Percentiles rank a stretch among this genome's conserved stretches.
Conservation (phyloP, 2,888 invertebrate genomes). For the Dynastes tityus region DNA sequence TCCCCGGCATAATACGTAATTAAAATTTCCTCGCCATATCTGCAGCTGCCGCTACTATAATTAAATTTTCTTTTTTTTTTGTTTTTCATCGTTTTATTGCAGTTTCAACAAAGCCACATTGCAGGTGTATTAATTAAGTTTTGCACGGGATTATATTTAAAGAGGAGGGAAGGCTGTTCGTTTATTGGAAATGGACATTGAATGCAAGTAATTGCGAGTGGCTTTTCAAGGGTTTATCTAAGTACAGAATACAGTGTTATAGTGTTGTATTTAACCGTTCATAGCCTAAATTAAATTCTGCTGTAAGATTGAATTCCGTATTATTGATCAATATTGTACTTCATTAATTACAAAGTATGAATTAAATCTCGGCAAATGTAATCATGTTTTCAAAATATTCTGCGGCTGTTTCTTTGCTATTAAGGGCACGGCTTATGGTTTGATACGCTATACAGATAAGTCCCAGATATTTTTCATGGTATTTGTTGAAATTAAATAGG, state of each 20-base stretch:
- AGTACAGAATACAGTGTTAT: neutral
- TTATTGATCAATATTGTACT: neutral
- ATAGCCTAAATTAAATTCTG: neutral
- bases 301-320: neutral
- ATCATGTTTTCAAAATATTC: no score
- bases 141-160: neutral
- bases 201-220: neutral
- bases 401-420: no score
- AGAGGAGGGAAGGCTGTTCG: neutral
- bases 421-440: no score
- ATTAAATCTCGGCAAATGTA: no score
- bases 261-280: neutral
- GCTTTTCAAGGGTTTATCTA: neutral
- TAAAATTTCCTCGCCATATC: constrained; percentile 18
- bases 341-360: neutral
- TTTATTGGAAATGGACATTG: neutral
- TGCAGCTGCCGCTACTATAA: constrained; percentile 17
- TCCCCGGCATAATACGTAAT: neutral
- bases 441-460: no score
- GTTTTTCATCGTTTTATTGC: constrained; percentile 9
- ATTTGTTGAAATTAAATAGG: no score
- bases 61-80: constrained; percentile 8
- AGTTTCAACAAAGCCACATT: neutral
- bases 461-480: no score
- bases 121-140: constrained; percentile 3